Base-by-base conservation (phyloP, 1,140 invertebrate species). In the Philotrypesis tridentata region DNA sequence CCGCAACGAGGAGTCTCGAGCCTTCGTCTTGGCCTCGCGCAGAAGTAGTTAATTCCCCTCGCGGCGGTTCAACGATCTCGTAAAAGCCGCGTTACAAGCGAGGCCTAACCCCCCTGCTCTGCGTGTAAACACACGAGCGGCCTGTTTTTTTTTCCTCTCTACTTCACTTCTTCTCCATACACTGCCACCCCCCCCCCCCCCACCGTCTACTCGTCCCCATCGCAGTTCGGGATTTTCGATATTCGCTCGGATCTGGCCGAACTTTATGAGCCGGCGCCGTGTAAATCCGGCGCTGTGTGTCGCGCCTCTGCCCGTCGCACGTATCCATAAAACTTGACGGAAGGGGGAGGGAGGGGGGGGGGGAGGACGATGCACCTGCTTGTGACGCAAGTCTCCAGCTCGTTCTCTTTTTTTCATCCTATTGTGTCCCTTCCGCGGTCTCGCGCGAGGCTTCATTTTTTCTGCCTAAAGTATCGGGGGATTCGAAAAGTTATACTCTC, bases 401-500 rank as follows among this genome's bases (percentile, higher is more conserved):
- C 65, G 14, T 21, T 37, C 37, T 23, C 21, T 65, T 65, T 65
- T 29, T 29, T 65, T 25, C 1, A 14, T 6, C 25, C 5, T 60
- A 4, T n/a, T n/a, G n/a, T n/a, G n/a, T n/a, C n/a, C n/a, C n/a
- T n/a, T n/a, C n/a, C n/a, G n/a, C n/a, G n/a, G n/a, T n/a, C n/a
- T n/a, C n/a, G n/a, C n/a, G n/a, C n/a, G n/a, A n/a, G n/a, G n/a
- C 1, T 65, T 29, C 23, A 27, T 27, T 65, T 65, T 61, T 65
- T 65, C 27, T 21, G 61, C 23, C 40, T 7, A n/a, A 31, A 71
- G 67, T 65, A 40, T 82, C 63, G 71, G 78, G 60, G 55, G 81
- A 82, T 78, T 63, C 48, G 37, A 82, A 82, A 82, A 82, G 68
- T 82, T 82, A n/a, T n/a, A n/a, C n/a, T n/a, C 67, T 37, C 48